Evolutionary conservation across 2,797 vertebrate species (phyloP).

Genomic region (Pagetopsis macropterus): DNA sequence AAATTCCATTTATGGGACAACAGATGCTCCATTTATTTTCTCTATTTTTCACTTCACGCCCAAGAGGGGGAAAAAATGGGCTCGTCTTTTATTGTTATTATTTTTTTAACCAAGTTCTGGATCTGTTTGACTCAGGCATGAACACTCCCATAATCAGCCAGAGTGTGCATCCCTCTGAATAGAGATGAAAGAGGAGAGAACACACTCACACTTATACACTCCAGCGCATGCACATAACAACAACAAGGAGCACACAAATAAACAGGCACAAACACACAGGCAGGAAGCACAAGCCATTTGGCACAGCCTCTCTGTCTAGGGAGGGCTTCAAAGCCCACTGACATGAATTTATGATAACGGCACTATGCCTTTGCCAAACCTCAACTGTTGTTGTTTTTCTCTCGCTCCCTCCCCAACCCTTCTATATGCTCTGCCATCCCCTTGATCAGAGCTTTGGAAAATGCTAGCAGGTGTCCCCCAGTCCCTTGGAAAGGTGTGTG

Average conservation of each 20-base stretch:
- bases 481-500: constrained; percentile 75
- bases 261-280: constrained; percentile 74
- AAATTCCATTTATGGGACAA: constrained; percentile 64
- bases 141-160: constrained; percentile 81
- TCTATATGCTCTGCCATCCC: constrained; percentile 77
- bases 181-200: constrained; percentile 83
- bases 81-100: constrained; percentile 37
- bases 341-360: constrained; percentile 88
- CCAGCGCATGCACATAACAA: constrained; percentile 34
- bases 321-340: constrained; percentile 88
- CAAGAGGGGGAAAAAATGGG: constrained; percentile 54
- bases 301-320: constrained; percentile 78
- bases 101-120: constrained; percentile 72
- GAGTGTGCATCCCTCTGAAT: constrained; percentile 82
- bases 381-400: constrained; percentile 85
- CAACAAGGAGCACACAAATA: constrained; percentile 66
- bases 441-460: constrained; percentile 84
- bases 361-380: constrained; percentile 84
- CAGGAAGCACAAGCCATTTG: constrained; percentile 79
- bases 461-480: constrained; percentile 85
- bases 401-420: constrained; percentile 67
- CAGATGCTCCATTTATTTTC: constrained; percentile 60
- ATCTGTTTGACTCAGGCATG: constrained; percentile 80
- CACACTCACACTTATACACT: constrained; percentile 53
- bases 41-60: constrained; percentile 52